These are phyloP conservation scores for Naso thynnoides DNA, from an alignment of 2,797 vertebrate species.

Conservation along the genomic window DNA sequence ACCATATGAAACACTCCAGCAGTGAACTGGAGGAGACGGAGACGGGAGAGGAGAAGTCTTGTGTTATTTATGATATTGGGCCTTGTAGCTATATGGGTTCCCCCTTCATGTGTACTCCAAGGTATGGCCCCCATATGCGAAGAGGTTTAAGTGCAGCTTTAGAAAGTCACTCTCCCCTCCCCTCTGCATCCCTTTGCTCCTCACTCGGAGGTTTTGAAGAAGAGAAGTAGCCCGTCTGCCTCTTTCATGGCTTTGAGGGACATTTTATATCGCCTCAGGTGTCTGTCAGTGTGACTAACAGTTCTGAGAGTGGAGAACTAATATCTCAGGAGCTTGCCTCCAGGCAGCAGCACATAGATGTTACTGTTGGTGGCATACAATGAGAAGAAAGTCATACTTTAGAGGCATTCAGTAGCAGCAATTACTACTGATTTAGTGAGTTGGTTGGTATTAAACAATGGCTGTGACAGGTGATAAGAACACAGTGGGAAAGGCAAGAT, in stretches of 20 bases:
- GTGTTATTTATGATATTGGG: slow-evolving; percentile 88
- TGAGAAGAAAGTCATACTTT: slow-evolving; percentile 65
- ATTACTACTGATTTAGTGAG: slow-evolving; percentile 64
- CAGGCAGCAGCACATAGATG: slow-evolving; percentile 76
- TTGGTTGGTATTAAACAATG: slow-evolving; percentile 67
- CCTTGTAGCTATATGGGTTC: slow-evolving; percentile 84
- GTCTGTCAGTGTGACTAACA: slow-evolving; percentile 84
- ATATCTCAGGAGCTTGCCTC: slow-evolving; percentile 80
- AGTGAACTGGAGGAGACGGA: slow-evolving; percentile 80
- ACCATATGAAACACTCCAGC: slow-evolving; percentile 88
- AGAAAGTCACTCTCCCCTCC: slow-evolving; percentile 72
- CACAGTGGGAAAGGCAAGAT: slow-evolving; percentile 37
- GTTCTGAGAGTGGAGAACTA: slow-evolving; percentile 80
- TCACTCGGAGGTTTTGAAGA: slow-evolving; percentile 77
- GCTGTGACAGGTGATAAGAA: slow-evolving; percentile 56
- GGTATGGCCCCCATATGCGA: slow-evolving; percentile 81
- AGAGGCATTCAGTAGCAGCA: slow-evolving; percentile 56
- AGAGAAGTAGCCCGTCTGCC: slow-evolving; percentile 70
- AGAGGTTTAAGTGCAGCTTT: slow-evolving; percentile 78
- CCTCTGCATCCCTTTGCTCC: slow-evolving; percentile 69
- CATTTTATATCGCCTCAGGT: slow-evolving; percentile 82
- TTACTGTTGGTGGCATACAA: slow-evolving; percentile 71
- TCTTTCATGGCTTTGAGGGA: slow-evolving; percentile 82
- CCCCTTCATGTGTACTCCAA: slow-evolving; percentile 81
- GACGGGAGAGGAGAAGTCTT: slow-evolving; percentile 79